Conservation (phyloP, 2,113 vertebrate species). For the Calyptomena viridis region DNA sequence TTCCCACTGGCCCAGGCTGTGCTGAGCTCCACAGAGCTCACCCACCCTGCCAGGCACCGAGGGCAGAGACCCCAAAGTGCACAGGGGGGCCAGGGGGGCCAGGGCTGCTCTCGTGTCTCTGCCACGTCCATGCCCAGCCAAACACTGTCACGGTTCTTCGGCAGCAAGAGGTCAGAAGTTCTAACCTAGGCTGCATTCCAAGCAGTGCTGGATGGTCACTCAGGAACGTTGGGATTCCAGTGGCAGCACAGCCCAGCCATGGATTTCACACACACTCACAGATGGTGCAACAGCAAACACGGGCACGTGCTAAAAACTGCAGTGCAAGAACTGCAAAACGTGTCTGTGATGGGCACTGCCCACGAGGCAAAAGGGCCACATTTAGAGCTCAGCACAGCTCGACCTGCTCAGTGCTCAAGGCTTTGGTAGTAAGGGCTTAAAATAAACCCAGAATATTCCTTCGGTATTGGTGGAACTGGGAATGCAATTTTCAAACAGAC, state of each 20-base stretch:
- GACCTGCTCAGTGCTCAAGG: neutral
- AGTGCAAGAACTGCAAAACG: neutral
- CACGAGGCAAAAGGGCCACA: neutral
- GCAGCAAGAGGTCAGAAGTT: neutral
- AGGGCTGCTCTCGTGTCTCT: neutral
- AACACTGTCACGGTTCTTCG: too few relatives aligned
- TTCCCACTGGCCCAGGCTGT: neutral
- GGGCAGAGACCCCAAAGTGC: neutral
- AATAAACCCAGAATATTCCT: neutral
- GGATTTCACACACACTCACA: neutral
- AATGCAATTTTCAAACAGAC: neutral
- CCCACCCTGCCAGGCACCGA: rapidly evolving
- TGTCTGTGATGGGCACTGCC: neutral
- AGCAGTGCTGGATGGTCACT: neutral
- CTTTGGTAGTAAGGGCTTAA: neutral
- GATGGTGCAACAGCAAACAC: rapidly evolving
- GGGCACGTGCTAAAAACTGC: rapidly evolving
- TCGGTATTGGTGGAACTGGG: neutral
- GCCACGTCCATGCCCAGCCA: neutral
- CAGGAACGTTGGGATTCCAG: neutral
- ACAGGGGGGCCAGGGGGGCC: rapidly evolving
- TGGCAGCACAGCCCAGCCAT: neutral
- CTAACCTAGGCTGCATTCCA: neutral
- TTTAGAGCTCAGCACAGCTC: neutral
- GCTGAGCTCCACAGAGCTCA: neutral